Evolutionary conservation across 1,140 invertebrate species (phyloP).

Genomic region (Heliconius hermathena): DNA sequence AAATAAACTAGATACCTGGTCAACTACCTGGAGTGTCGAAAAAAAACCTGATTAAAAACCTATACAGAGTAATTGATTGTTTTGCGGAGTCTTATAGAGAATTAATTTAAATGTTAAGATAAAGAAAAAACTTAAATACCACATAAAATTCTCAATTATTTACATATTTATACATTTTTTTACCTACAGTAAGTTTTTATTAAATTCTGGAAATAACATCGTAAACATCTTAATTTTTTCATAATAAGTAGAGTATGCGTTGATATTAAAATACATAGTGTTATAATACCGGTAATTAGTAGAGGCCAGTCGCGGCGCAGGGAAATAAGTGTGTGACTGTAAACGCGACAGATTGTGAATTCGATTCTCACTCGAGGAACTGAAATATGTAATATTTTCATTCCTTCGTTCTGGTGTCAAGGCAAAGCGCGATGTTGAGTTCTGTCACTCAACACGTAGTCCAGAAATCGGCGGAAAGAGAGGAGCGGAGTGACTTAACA

Average conservation of each 20-base stretch:
- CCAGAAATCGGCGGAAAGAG: too few relatives aligned
- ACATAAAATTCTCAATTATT: neutral
- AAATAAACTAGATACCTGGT: slow-evolving; percentile 6
- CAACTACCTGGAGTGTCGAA: neutral
- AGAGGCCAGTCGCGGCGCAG: too few relatives aligned
- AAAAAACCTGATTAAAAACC: neutral
- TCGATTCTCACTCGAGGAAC: too few relatives aligned
- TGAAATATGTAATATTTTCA: too few relatives aligned
- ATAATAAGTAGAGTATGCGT: neutral
- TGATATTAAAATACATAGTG: neutral
- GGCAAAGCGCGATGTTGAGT: too few relatives aligned
- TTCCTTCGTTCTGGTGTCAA: too few relatives aligned
- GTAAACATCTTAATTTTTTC: neutral
- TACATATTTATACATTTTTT: neutral
- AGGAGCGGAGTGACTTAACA: too few relatives aligned
- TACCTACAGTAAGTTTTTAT: neutral
- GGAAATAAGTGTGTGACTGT: too few relatives aligned
- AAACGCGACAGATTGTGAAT: too few relatives aligned
- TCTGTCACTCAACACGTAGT: too few relatives aligned
- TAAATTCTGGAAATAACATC: neutral
- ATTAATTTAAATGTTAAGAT: neutral
- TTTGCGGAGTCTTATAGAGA: neutral
- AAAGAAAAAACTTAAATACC: neutral
- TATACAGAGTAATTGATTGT: neutral
- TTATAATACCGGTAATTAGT: neutral